Evolutionary conservation across 2,888 invertebrate species (phyloP), one percentile per base, ranked within the genome.

Genomic region (Corbicula japonica): DNA sequence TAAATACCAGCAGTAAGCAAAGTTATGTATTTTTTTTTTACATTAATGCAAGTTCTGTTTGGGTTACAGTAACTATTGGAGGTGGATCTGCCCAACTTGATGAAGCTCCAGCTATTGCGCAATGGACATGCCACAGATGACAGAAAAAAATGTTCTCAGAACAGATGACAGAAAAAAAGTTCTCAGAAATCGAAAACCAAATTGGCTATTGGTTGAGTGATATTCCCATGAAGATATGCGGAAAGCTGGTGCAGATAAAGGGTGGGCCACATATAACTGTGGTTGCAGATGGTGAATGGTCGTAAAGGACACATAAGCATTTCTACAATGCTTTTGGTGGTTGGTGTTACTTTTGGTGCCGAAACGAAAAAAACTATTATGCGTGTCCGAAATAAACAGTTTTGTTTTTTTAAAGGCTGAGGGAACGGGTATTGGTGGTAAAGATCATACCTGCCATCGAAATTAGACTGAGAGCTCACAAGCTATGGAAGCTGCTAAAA

Each of bases 401-500:
- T 56, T 61, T 21, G 52, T 80, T 21, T 80, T 72, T 34, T 38
- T 41, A 10, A 18, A n/a, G 12, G 74, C 71, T 18, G 58, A 79
- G 34, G 35, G 21, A 23, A 38, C 38, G 30, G 26, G 41, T 35
- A 56, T 15, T 15, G 15, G 61, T n/a, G 32, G 69, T 30, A 46
- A 41, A 41, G 54, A 69, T 28, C 80, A 83, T 44, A 50, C 38
- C 3, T 83, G 75, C 46, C 80, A 72, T 23, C 44, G 34, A 48
- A 83, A 80, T 41, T 83, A 80, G 80, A 41, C n/a, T 10, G 52
- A 60, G 8, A 73, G 68, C 5, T 54, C 54, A 32, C 82, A 82
- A 28, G 26, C 70, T 8, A 80, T 84, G 84, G 84, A 84, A 52
- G 3, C 61, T 26, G 76, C 74, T 30, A 75, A 74, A 0, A 72